Conservation (phyloP, 2,888 invertebrate genomes). For the Unio delphinus region DNA sequence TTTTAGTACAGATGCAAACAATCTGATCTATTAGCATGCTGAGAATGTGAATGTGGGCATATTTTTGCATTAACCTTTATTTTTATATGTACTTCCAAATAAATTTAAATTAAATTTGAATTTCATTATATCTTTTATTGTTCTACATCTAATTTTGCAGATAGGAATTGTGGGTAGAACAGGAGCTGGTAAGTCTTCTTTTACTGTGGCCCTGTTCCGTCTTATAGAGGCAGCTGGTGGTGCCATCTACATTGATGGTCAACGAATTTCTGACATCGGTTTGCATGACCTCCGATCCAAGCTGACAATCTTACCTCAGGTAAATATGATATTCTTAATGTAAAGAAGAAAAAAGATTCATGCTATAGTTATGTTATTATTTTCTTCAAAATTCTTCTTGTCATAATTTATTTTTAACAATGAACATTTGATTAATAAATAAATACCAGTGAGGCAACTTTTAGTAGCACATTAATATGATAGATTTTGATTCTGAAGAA, state of each 20-base stretch:
- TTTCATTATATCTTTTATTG: background rate
- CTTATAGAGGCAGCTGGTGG: constrained; percentile 62
- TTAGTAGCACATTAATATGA: too few relatives aligned
- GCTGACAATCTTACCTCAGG: constrained; percentile 72
- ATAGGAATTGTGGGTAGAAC: constrained; percentile 67
- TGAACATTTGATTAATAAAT: too few relatives aligned
- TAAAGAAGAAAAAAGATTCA: background rate
- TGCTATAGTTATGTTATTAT: background rate
- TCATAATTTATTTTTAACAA: too few relatives aligned
- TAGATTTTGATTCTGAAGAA: too few relatives aligned
- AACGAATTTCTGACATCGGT: constrained; percentile 54
- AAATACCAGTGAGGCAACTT: too few relatives aligned
- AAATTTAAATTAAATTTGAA: background rate
- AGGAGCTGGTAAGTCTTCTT: constrained; percentile 66
- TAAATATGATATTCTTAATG: constrained; percentile 18
- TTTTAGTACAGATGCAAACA: too few relatives aligned
- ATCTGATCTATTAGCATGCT: too few relatives aligned
- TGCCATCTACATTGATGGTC: constrained; percentile 58
- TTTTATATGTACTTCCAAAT: too few relatives aligned
- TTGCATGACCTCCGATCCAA: constrained; percentile 69
- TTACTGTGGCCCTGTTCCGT: constrained; percentile 63
- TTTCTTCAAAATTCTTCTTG: too few relatives aligned
- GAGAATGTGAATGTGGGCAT: too few relatives aligned
- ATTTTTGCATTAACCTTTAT: background rate
- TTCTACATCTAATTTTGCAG: constrained; percentile 30